phyloP scores from a whole-genome alignment of 2,888 invertebrate genomes.

The Archips xylosteana region DNA sequence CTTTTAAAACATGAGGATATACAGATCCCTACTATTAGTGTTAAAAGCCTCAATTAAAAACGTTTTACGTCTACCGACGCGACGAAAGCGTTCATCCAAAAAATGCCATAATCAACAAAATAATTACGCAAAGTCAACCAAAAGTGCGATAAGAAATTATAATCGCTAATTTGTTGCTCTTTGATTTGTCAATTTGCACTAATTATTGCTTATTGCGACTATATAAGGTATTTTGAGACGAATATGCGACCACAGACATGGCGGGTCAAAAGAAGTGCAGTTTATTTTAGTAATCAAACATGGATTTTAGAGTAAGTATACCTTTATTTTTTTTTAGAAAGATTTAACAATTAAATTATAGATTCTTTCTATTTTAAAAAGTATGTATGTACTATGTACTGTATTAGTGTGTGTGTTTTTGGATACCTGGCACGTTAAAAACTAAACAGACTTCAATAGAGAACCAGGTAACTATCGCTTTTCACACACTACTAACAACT shows the following conservation, averaged over 20 bases:
- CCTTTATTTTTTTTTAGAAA: background rate
- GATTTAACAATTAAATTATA: too few relatives aligned
- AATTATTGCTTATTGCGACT: constrained; percentile 28
- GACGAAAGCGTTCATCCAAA: constrained; percentile 6
- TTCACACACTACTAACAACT: background rate
- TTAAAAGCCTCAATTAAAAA: background rate
- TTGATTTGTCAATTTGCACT: constrained; percentile 10
- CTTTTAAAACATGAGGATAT: background rate
- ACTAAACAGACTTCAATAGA: background rate
- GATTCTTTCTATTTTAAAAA: too few relatives aligned
- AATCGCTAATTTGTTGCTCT: constrained; percentile 17
- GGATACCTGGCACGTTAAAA: background rate
- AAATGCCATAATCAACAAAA: background rate
- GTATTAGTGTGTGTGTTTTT: too few relatives aligned
- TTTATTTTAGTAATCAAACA: background rate
- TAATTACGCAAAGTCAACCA: constrained; percentile 20
- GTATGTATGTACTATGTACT: too few relatives aligned
- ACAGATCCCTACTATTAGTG: background rate
- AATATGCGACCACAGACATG: constrained; percentile 19
- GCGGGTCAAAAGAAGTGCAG: constrained; percentile 9
- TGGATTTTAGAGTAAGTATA: constrained; percentile 19
- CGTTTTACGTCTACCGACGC: background rate
- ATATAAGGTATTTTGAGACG: constrained; percentile 15
- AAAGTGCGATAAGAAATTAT: constrained; percentile 15
- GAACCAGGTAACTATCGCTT: too few relatives aligned